These are phyloP conservation scores for Cavia porcellus DNA, from an alignment of 2,113 vertebrate species.

Conservation along the genomic window DNA sequence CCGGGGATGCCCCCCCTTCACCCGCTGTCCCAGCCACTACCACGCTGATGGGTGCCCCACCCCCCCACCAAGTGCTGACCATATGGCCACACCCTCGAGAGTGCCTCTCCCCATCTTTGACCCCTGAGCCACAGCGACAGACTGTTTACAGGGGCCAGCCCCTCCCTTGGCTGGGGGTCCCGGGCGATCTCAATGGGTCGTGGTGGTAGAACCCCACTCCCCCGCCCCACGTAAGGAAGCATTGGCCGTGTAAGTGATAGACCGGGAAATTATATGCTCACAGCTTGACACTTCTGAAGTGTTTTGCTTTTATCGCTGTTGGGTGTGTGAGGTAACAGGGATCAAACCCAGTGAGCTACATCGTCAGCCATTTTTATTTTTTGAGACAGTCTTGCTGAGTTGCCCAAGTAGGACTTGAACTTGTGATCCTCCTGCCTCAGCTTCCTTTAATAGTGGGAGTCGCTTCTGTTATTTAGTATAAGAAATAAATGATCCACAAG, in stretches of 20 bases:
- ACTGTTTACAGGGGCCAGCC: background rate
- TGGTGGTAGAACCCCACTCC: too few species aligned
- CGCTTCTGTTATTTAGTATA: background rate
- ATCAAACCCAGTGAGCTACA: background rate
- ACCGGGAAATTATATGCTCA: background rate
- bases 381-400: background rate
- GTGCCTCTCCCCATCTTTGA: background rate
- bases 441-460: background rate
- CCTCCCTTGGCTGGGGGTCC: background rate
- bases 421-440: background rate
- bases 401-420: background rate
- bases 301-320: background rate
- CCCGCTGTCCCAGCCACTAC: background rate
- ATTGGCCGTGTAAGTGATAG: background rate
- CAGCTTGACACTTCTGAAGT: background rate
- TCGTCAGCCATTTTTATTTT: background rate
- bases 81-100: background rate
- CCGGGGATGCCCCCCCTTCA: background rate
- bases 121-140: rapidly evolving
- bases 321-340: background rate
- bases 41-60: background rate
- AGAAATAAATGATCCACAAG: conserved; percentile 62
- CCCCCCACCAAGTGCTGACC: background rate
- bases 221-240: background rate
- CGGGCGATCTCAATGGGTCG: background rate